Conservation (phyloP, 2,797 vertebrate genomes). For the Chiroxiphia lanceolata region DNA sequence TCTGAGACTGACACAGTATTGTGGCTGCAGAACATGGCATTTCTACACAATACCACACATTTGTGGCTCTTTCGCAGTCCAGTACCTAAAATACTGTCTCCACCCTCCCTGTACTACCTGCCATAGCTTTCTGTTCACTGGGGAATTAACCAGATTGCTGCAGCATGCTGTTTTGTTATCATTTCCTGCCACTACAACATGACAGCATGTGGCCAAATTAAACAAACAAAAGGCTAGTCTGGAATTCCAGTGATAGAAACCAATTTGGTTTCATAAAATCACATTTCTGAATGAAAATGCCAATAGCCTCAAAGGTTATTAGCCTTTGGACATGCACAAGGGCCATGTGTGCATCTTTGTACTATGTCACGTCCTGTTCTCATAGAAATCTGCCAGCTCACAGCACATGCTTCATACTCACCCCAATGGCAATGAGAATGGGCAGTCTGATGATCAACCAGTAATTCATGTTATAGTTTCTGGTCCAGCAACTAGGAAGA, state of each 20-base stretch:
- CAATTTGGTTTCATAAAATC: not conserved
- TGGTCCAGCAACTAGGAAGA: slow-evolving; percentile 89
- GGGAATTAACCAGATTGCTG: not conserved
- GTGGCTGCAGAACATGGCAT: not conserved
- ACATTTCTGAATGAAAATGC: slow-evolving; percentile 20
- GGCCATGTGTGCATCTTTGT: not conserved
- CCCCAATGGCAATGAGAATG: slow-evolving; percentile 91
- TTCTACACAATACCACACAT: not conserved
- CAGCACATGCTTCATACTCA: slow-evolving; percentile 61
- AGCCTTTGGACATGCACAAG: not conserved
- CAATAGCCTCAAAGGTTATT: not conserved
- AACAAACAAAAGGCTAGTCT: not conserved
- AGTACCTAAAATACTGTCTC: not conserved
- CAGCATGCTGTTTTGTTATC: not conserved
- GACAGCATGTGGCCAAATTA: not conserved
- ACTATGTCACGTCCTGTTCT: not conserved
- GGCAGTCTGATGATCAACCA: slow-evolving; percentile 97
- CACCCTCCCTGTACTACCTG: not conserved
- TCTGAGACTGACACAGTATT: not conserved
- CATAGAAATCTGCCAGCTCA: not conserved
- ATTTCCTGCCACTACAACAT: not conserved
- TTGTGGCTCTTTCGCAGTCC: not conserved
- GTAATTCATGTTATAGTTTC: slow-evolving; percentile 95
- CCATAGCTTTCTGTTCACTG: not conserved
- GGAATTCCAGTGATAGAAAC: not conserved